Evolutionary conservation across 2,113 vertebrate genomes (phyloP).

Genomic region (Coptodon bakossiorum): DNA sequence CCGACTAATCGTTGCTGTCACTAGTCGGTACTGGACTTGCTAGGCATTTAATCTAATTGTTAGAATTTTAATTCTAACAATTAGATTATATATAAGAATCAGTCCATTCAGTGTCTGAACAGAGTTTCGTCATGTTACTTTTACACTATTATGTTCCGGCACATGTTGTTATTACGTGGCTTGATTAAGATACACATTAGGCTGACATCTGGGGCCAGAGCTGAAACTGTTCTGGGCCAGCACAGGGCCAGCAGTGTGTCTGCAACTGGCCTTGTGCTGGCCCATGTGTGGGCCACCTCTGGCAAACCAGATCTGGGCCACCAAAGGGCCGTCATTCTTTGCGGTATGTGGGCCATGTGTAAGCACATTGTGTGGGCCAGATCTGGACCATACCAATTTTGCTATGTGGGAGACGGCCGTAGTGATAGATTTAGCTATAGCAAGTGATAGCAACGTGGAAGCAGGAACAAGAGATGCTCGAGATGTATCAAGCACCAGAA

Average conservation of each 20-base stretch:
- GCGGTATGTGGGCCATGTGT: not conserved
- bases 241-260: not conserved
- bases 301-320: not conserved
- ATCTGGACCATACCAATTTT: rapidly evolving
- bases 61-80: not conserved
- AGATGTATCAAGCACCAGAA: not conserved
- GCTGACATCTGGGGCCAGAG: not conserved
- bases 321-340: not conserved
- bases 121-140: not conserved
- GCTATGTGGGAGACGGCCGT: not conserved
- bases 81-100: not conserved
- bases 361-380: not conserved
- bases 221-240: not conserved
- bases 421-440: not conserved
- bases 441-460: not conserved
- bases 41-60: not conserved
- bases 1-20: not conserved
- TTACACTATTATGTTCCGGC: not conserved
- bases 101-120: not conserved
- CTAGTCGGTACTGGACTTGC: not conserved
- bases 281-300: not conserved
- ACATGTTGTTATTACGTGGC: not conserved
- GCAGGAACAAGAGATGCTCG: not conserved
- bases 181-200: not conserved
- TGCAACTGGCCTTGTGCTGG: not conserved